Evolutionary conservation across 2,797 vertebrate genomes (phyloP), one percentile per base, ranked within the genome.

Genomic region (Sebastes hubbsi): DNA sequence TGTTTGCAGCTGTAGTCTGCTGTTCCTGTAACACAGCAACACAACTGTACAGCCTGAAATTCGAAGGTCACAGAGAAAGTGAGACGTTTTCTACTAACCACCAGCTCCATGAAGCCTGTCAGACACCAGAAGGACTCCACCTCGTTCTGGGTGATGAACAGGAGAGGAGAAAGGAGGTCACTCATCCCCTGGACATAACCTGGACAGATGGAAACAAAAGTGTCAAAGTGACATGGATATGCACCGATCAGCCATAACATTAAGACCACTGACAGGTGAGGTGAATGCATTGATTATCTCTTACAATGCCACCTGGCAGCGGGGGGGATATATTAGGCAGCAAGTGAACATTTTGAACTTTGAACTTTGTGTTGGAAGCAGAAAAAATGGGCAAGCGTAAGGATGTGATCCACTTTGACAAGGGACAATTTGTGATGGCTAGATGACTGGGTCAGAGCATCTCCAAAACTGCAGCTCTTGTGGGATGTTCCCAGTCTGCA

Each of bases 61-160:
- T 14, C 12, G 49, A 49, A 62, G 27, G 24, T 8, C 5, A 13
- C 3, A 30, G 1, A 42, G 1, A 59, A 27, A 22, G 5, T 38
- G 66, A 34, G 8, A 46, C 2, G 7, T 34, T 76, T 76, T 76
- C 4, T 42, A 85, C 95, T 95, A 8, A 98, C 97, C 97, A 98
- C 91, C 0, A 96, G 92, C 82, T 97, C 96, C 97, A 98, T 98
- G 93, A 98, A 98, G 78, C 97, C 97, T 0, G 95, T 97, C 87
- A 98, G 96, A 91, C 97, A 98, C 97, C 97, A 98, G 94, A 98
- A 98, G 4, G 97, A 97, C 27, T 98, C 97, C 83, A 98, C 97
- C 92, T 98, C 97, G 0, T 97, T 98, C 95, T 97, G 97, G 2
- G 96, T 96, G 82, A 98, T 93, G 24, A 96, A 98, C 63, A 98